Base-by-base conservation (phyloP, 30 jellyfish, hydroid and myxozoan species). In the Cassiopea xamachana region DNA sequence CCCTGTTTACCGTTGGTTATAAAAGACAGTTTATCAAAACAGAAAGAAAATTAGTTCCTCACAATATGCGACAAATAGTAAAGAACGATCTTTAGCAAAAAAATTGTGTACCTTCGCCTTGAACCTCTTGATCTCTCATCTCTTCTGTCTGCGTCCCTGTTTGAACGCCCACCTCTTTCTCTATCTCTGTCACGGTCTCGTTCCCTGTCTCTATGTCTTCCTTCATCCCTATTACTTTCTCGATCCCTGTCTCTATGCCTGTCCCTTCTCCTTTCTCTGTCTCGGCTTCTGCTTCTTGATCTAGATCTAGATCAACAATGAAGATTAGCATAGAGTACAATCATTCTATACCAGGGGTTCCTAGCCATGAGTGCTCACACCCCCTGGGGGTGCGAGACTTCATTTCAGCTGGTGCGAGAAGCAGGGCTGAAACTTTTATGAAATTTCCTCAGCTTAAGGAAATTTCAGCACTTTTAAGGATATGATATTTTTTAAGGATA, bases 281-380 rank as follows among this genome's bases (percentile, higher is more conserved):
- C 84, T 73, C 93, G 70, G 88, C 92, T 84, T 67, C 94, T 79
- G 60, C 94, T 87, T n/a, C 94, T 87, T 61, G 89, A 76, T 46
- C 90, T 67, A 39, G 95, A 79, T 10, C 87, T 73, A 27, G 86
- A 46, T 10, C 14, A 73, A 73, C 89, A 78, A 19, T 67, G 14
- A 14, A 67, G 4, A 67, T 3, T 27, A 27, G 39, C 39, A 27
- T 27, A 27, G 39, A 27, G 39, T 27, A 27, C 39, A 27, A 27
- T 27, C 39, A 27, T 27, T 27, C 39, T 27, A 27, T 27, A 27
- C 39, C 39, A 27, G 39, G 39, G 39, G 39, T 27, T 27, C 39
- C 39, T 27, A 27, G 39, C 39, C 39, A 27, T 27, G 39, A 27
- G 39, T 27, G 39, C 39, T 27, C 39, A 27, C 39, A 27, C 39